phyloP scores from a whole-genome alignment of 2,797 vertebrate genomes.

The Chelonia mydas region DNA sequence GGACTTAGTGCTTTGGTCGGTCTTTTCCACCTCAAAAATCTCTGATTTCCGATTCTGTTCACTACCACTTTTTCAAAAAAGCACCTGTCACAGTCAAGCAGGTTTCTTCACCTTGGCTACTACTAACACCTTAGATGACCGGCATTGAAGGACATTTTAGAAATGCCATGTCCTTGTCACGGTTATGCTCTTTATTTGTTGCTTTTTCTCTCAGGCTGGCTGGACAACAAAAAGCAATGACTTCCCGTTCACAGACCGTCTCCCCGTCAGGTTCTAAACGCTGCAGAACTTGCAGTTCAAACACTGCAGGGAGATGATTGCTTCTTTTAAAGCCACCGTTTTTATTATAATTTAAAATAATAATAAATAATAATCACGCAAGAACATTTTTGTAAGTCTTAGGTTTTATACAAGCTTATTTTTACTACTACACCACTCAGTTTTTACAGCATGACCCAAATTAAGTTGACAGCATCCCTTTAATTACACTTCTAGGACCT shows the following conservation, averaged over 20 bases:
- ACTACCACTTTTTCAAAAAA: not conserved
- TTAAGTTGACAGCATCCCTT: conserved; percentile 25
- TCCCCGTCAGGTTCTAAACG: conserved; percentile 9
- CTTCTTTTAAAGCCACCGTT: not conserved
- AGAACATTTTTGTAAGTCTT: not conserved
- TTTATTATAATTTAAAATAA: conserved; percentile 11
- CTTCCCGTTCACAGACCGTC: not conserved
- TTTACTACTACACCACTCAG: not conserved
- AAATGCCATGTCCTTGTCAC: not conserved
- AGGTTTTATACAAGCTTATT: conserved; percentile 40
- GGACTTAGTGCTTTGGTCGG: not conserved
- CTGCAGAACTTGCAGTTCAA: not conserved
- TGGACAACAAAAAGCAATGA: not conserved
- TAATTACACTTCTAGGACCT: conserved; percentile 32
- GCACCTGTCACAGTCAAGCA: not conserved
- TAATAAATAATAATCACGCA: not conserved
- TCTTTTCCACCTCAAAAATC: not conserved
- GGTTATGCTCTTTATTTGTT: not conserved
- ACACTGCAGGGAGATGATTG: not conserved
- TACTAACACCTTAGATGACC: not conserved
- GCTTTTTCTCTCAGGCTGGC: not conserved
- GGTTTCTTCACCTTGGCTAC: not conserved
- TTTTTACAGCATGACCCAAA: conserved; percentile 15
- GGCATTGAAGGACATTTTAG: not conserved
- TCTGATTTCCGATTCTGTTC: not conserved